These are phyloP conservation scores for Stomatorhinus ivindoensis DNA, from an alignment of 2,113 vertebrate species.

Conservation along the genomic window DNA sequence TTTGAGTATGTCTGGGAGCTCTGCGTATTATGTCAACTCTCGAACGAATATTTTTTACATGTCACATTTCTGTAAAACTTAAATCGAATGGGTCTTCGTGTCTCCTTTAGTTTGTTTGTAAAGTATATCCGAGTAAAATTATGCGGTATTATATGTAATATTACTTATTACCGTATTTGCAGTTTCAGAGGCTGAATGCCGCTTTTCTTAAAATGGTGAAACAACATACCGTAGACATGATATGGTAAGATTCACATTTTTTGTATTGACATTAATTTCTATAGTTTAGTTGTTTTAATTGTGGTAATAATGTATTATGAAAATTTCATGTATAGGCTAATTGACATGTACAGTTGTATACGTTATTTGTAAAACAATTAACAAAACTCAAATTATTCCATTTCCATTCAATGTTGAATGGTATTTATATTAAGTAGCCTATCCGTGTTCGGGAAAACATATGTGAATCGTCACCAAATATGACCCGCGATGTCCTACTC, in stretches of 20 bases:
- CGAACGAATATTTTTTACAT: not conserved
- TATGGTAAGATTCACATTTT: slow-evolving; percentile 61
- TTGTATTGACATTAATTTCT: not conserved
- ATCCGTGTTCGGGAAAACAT: not conserved
- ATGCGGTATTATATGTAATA: not conserved
- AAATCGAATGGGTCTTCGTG: not conserved
- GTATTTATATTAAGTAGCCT: not conserved
- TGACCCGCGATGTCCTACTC: not conserved
- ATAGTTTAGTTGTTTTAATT: not conserved
- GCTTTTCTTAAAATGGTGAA: slow-evolving; percentile 78
- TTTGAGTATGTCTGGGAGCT: slow-evolving; percentile 5
- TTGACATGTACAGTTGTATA: not conserved
- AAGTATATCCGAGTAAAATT: not conserved
- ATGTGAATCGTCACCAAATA: not conserved
- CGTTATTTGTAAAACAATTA: not conserved
- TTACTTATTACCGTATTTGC: slow-evolving; percentile 38
- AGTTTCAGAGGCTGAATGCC: slow-evolving; percentile 80
- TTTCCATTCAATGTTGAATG: not conserved
- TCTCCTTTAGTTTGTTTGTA: not conserved
- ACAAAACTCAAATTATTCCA: not conserved
- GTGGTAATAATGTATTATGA: not conserved
- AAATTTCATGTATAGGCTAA: not conserved
- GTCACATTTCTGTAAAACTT: not conserved
- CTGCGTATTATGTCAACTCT: not conserved
- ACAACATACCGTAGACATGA: slow-evolving; percentile 62